Base-by-base conservation (phyloP, 2,888 invertebrate genomes). In the Epiblema foenella region DNA sequence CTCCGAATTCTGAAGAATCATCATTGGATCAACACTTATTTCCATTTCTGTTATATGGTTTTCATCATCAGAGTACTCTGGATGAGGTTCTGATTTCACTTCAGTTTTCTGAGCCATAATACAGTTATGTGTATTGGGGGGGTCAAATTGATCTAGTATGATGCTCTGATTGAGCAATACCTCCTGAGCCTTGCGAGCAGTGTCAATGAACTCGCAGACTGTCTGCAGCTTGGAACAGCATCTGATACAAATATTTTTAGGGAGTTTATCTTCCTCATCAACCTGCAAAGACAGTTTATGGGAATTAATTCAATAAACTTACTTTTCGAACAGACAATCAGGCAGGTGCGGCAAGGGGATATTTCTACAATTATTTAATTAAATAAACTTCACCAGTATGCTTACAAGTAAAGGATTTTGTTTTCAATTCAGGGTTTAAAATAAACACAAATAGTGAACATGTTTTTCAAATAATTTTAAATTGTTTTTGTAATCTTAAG, bases 11-110 rank as follows among this genome's bases (percentile, higher is more conserved):
- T 95, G 95, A 58, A 96, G 84, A 77, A 96, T 95, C 82, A 95
- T 88, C 95, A 96, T 95, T 5, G 96, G 96, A 83, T 96, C 96
- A 0, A 96, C 94, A 81, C 94, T 94, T 0, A 96, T 94, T 89
- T 96, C 96, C 94, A 96, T 94, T 87, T 95, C 94, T 65, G 93
- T 94, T 64, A 89, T 85, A 81, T 82, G 84, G 37, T 57, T 67
- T 12, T 86, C 87, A 76, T 83, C 82, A 63, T 84, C 84, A 60
- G 59, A 74, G 54, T 66, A 59, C 4, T 76, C 73, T 68, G 73
- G 24, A 24, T 24, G 2, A 1, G 24, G 49, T 46, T 80, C 82
- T 2, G 74, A 37, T 57, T 83, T 81, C 20, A 76, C 73, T 68
- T 83, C 79, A 29, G 69, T 70, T 75, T 79, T 76, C 57, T 75